Evolutionary conservation across 2,797 vertebrate species (phyloP).

Genomic region (Emys orbicularis): DNA sequence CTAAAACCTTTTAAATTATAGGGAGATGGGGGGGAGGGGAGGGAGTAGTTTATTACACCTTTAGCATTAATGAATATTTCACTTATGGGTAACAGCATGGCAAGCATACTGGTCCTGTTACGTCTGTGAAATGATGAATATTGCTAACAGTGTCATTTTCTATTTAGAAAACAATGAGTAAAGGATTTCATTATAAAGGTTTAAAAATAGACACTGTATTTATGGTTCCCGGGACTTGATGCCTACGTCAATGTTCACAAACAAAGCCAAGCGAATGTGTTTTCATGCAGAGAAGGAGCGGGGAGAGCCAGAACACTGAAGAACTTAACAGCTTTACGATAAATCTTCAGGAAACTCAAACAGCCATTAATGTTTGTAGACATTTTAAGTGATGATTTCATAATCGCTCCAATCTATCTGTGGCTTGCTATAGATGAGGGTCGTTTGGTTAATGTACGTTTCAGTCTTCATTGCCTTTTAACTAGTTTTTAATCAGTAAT

Average conservation of each 20-base stretch:
- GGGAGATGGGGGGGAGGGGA: neutral
- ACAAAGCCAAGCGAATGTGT: neutral
- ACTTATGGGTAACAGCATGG: neutral
- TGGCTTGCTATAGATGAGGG: slow-evolving; percentile 74
- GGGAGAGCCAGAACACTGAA: slow-evolving; percentile 1
- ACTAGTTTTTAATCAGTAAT: slow-evolving; percentile 96
- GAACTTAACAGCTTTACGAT: slow-evolving; percentile 45
- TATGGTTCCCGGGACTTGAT: neutral
- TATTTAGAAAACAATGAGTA: neutral
- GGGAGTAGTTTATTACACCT: slow-evolving; percentile 29
- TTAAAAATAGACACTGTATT: neutral
- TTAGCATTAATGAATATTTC: slow-evolving; percentile 51
- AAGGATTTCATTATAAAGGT: neutral
- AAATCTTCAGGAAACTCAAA: slow-evolving; percentile 70
- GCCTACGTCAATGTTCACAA: neutral
- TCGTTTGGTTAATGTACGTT: slow-evolving; percentile 91
- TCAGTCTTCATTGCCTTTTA: slow-evolving; percentile 93
- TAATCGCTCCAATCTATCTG: slow-evolving; percentile 50
- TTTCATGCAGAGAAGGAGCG: neutral
- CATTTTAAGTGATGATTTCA: slow-evolving; percentile 45
- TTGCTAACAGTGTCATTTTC: neutral
- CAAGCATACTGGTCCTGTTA: slow-evolving; percentile 16
- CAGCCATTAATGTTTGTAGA: slow-evolving; percentile 38
- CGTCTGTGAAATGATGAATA: slow-evolving; percentile 40
- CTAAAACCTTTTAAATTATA: slow-evolving; percentile 44